Percentiles rank a stretch among this genome's conserved stretches.
These are phyloP conservation scores for Acanthoscelides obtectus DNA, from an alignment of 2,888 invertebrate species.

Conservation along the genomic window DNA sequence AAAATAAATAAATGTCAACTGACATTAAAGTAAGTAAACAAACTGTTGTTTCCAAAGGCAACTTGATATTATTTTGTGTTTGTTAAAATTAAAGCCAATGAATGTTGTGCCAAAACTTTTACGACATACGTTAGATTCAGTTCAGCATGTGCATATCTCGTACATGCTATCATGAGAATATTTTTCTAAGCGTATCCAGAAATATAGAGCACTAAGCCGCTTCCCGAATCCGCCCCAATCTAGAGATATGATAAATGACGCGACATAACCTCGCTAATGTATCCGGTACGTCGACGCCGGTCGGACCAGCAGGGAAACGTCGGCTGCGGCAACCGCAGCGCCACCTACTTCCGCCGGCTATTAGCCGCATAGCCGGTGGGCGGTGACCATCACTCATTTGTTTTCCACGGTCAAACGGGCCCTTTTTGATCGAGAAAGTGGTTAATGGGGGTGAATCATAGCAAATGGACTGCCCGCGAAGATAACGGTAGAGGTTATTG, in stretches of 20 bases:
- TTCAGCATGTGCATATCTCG: too few relatives aligned
- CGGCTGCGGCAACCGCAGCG: conserved; percentile 44
- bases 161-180: too few relatives aligned
- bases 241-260: conserved; percentile 44
- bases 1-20: too few relatives aligned
- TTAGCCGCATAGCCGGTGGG: conserved; percentile 47
- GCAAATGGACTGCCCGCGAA: neutral
- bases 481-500: neutral
- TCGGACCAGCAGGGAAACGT: too few relatives aligned
- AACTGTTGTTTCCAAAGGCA: too few relatives aligned
- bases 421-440: neutral
- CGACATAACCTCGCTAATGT: conserved; percentile 46
- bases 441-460: neutral
- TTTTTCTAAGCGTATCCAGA: conserved; percentile 36
- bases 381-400: conserved; percentile 42
- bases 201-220: conserved; percentile 30
- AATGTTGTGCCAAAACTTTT: too few relatives aligned
- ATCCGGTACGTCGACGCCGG: conserved; percentile 39
- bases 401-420: conserved; percentile 24
- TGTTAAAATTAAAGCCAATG: too few relatives aligned
- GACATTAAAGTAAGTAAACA: too few relatives aligned
- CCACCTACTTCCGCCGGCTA: conserved; percentile 45
- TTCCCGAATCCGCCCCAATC: neutral
- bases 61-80: too few relatives aligned
- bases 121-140: too few relatives aligned